Conservation (phyloP, 2,113 vertebrate species). For the Ariopsis seemanni region DNA sequence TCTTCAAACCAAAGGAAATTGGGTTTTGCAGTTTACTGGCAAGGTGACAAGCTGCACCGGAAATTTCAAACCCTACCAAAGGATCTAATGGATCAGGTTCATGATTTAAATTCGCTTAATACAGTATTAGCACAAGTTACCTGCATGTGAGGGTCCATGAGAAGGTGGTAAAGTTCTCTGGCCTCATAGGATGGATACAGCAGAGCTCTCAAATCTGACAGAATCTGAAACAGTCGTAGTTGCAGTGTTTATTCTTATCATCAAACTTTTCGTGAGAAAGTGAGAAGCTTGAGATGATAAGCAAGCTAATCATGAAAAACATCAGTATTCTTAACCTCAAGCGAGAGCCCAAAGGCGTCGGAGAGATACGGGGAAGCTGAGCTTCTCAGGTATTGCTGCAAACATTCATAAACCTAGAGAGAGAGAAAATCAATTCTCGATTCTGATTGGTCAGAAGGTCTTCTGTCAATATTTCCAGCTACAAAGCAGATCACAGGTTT, state of each 20-base stretch:
- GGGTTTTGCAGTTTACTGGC: neutral
- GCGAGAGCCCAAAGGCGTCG: slow-evolving; percentile 73
- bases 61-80: neutral
- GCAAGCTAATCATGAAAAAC: neutral
- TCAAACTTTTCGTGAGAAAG: neutral
- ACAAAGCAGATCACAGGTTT: neutral
- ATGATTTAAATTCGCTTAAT: neutral
- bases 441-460: neutral
- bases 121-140: slow-evolving; percentile 61
- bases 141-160: slow-evolving; percentile 83
- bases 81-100: neutral
- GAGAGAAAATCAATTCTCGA: no score
- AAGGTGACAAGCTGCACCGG: neutral
- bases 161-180: slow-evolving; percentile 79
- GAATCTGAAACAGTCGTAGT: slow-evolving; percentile 56
- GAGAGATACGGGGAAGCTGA: slow-evolving; percentile 69
- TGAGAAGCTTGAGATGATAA: neutral
- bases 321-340: slow-evolving; percentile 75
- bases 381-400: slow-evolving; percentile 77
- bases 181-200: slow-evolving; percentile 75
- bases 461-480: neutral
- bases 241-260: neutral
- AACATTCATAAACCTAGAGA: slow-evolving; percentile 84
- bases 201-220: slow-evolving; percentile 65
- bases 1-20: neutral